These are phyloP conservation scores for Cheracebus regulus DNA, from an alignment of 2,797 vertebrate species.

Conservation along the genomic window DNA sequence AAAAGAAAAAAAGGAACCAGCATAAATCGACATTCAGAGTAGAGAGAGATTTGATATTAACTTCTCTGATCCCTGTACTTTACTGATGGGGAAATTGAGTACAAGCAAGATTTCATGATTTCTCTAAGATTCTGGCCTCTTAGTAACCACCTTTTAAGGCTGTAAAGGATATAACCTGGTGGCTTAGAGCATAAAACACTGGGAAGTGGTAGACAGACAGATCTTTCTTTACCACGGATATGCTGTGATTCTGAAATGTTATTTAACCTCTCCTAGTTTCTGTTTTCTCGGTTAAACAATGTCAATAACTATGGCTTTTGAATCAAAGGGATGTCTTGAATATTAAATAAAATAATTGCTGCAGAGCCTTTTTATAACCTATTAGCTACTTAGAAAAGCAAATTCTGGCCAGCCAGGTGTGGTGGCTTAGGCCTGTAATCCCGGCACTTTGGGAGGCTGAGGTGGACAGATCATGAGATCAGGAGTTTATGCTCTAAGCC, in stretches of 20 bases:
- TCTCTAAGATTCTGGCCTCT: not conserved
- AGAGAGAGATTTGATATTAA: not conserved
- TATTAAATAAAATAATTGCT: not conserved
- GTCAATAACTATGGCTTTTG: not conserved
- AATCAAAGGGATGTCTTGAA: not conserved
- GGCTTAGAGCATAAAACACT: not conserved
- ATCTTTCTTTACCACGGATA: not conserved
- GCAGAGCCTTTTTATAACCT: not conserved
- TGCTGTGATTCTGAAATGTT: not conserved
- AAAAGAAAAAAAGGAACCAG: not conserved
- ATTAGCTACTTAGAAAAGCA: not conserved
- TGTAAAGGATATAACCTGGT: not conserved
- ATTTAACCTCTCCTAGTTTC: not conserved
- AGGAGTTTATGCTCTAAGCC: too few relatives aligned
- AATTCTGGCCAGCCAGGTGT: not conserved
- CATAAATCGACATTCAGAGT: not conserved
- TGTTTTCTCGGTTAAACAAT: not conserved
- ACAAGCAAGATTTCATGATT: not conserved
- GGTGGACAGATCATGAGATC: too few relatives aligned
- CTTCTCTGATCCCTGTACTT: not conserved
- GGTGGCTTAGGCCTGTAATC: too few relatives aligned
- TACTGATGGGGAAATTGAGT: not conserved
- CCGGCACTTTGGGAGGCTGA: too few relatives aligned
- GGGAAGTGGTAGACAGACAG: not conserved
- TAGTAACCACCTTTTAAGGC: not conserved